phyloP scores from a whole-genome alignment of 2,888 invertebrate species.

The Agonopterix subpropinquella region DNA sequence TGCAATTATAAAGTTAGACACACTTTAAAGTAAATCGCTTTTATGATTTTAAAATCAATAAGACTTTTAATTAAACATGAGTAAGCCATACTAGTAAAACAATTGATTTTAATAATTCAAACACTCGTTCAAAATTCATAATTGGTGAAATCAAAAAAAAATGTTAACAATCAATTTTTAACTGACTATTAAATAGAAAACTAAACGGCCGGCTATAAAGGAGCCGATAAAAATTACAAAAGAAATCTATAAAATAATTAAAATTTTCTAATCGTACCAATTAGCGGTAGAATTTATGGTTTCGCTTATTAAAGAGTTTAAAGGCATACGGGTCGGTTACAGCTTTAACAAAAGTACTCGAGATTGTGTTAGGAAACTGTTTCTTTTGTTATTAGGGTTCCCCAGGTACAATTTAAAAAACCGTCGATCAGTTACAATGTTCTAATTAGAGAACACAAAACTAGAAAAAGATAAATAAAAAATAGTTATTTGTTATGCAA shows the following conservation, averaged over 20 bases:
- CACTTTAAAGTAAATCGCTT: too few relatives aligned
- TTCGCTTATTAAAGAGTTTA: conserved; percentile 36
- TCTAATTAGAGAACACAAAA: too few relatives aligned
- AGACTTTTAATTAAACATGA: neutral
- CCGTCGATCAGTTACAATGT: too few relatives aligned
- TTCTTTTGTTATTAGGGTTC: conserved; percentile 1
- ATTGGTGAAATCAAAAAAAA: conserved; percentile 63
- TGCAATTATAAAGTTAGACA: too few relatives aligned
- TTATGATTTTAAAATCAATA: too few relatives aligned
- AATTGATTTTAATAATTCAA: neutral
- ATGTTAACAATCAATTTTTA: conserved; percentile 65
- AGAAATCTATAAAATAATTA: conserved; percentile 72
- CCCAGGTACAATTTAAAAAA: too few relatives aligned
- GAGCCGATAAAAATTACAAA: conserved; percentile 68
- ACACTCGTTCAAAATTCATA: conserved; percentile 19
- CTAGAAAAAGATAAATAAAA: too few relatives aligned
- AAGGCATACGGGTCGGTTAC: conserved; percentile 14
- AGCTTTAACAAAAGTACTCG: conserved; percentile 13
- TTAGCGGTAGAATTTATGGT: conserved; percentile 63
- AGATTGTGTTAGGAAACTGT: conserved; percentile 15
- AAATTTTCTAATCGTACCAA: conserved; percentile 68
- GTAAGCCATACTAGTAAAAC: neutral
- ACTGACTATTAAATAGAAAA: conserved; percentile 60
- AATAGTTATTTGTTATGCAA: too few relatives aligned
- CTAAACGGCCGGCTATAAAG: conserved; percentile 59